Base-by-base conservation (phyloP, 2,888 invertebrate species). In the Acheta domesticus region DNA sequence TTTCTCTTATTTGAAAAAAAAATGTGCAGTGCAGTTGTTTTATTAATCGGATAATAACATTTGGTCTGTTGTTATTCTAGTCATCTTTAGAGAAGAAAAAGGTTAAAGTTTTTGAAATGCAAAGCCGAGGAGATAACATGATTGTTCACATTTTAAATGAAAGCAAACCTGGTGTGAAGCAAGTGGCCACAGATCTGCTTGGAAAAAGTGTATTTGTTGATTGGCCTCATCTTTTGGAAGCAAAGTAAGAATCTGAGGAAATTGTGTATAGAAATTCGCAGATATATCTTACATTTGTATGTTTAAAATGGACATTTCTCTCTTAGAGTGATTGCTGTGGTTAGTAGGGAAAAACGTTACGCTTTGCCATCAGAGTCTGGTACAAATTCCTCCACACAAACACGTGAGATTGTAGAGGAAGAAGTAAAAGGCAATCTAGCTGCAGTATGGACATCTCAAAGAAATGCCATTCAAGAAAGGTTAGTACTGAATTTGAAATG, bases 201-300 rank as follows among this genome's bases (percentile, higher is more conserved):
- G 95, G 94, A 0, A 91, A 92, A 85, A 88, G 89, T 76, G 90
- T 97, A 2, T 94, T 92, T 88, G 94, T 96, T 5, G 92, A 92
- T 11, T 99, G 98, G 98, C 99, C 99, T 0, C 96, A 98, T 88
- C 90, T 99, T 79, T 89, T 91, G n/a, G 94, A 95, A 86, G 96
- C 95, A 20, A 85, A 85, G 91, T 92, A 86, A 87, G 90, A 12
- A 48, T 62, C 3, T 48, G 11, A 19, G 48, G 48, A 48, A 36
- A 49, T 77, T 21, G 12, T 16, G 4, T 62, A 49, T 21, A 21
- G 21, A 2, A 21, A 16, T 21, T 77, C 16, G 12, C 21, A n/a
- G 48, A 77, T 8, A 21, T 16, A 48, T 48, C 4, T 12, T 20
- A 20, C 4, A 20, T 8, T 75, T 75, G 23, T 21, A 16, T 77